These are phyloP conservation scores for Dinocampus coccinellae DNA, from an alignment of 2,888 invertebrate species.

Conservation along the genomic window DNA sequence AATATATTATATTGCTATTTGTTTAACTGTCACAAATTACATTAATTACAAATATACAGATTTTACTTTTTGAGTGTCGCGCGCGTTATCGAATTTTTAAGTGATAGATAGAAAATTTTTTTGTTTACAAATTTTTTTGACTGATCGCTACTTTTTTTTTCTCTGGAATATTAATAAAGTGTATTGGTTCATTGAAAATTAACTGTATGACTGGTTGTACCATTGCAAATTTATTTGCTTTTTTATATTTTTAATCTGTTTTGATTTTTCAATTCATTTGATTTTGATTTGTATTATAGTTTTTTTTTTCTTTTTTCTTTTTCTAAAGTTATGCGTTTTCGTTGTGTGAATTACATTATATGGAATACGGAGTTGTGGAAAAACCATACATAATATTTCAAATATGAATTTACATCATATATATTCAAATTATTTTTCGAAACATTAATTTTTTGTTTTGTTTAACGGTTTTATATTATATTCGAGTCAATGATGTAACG, in stretches of 20 bases:
- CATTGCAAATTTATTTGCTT: background rate
- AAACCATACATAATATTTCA: background rate
- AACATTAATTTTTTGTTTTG: too few species aligned
- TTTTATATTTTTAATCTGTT: background rate
- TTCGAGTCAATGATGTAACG: too few species aligned
- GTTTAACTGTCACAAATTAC: conserved; percentile 30
- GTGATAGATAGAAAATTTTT: background rate
- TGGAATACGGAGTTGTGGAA: background rate
- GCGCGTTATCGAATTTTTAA: conserved; percentile 11
- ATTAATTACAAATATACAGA: conserved; percentile 20
- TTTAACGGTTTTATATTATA: too few species aligned
- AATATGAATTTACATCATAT: too few species aligned
- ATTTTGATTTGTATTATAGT: background rate
- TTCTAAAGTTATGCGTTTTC: background rate
- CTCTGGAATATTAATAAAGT: background rate
- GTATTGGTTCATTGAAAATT: background rate
- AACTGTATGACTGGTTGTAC: background rate
- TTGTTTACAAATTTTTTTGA: background rate
- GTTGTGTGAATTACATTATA: background rate
- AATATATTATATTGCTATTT: conserved; percentile 36
- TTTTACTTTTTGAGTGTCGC: background rate
- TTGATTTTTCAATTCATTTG: background rate
- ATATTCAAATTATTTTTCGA: too few species aligned
- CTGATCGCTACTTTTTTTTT: too few species aligned
- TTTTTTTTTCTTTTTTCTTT: background rate